Base-by-base conservation (phyloP, 2,888 invertebrate species). In the Cantharis rustica region DNA sequence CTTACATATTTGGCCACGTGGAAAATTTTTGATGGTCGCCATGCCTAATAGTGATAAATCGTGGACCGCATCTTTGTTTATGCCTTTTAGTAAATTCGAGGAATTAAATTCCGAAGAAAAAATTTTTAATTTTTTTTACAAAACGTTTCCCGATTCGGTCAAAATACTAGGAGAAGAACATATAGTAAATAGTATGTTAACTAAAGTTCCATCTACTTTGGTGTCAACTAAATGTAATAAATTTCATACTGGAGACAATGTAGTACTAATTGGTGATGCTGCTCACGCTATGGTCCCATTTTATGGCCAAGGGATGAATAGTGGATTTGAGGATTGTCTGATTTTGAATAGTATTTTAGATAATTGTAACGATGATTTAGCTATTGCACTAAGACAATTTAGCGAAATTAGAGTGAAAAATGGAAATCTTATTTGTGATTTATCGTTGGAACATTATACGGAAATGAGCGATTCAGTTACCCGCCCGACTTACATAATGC, bases 291-390 rank as follows among this genome's bases (percentile, higher is more conserved):
- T 99, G 91, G 98, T 99, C 0, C 99, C 99, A 0, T 99, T 99
- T 88, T 99, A 98, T 85, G 99, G 98, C 0, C 99, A 99, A 90
- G 99, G 99, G 98, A 98, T 99, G 98, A 99, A 99, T 87, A 95
- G 96, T 11, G 99, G 98, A 0, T 98, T 99, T 88, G 98, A 99
- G 89, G 99, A 99, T 88, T 95, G 97, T 84, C 90, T 94, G 0
- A 88, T 98, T 3, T 89, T 99, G 11, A 92, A 95, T 84, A 90
- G 92, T 31, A 88, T 95, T 16, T 88, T 97, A 81, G 89, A 91
- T 61, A 88, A 92, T 77, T 91, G 91, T 82, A 47, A 47, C 2
- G 70, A 71, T 62, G 91, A 95, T 78, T 88, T 97, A 47, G 89
- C 90, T 75, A 88, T 89, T 79, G 91, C 93, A 0, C 88, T 98